These are phyloP conservation scores for Lochmaea capreae DNA, from an alignment of 2,888 invertebrate species.

Conservation along the genomic window DNA sequence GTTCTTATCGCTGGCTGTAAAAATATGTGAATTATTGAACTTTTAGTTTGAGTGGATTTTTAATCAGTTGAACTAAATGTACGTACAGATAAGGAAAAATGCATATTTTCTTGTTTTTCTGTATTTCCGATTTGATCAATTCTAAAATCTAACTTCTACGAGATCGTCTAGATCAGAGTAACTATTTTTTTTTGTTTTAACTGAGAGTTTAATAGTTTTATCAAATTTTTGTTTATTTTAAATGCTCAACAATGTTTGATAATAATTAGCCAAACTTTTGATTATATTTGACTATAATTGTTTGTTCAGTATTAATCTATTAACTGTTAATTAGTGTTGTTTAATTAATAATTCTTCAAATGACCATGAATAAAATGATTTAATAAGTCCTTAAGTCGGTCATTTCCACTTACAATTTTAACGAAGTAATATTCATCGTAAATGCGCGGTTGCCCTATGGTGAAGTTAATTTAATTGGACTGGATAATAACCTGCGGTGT, in stretches of 20 bases:
- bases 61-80: no score
- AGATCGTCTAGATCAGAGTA: no score
- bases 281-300: background rate
- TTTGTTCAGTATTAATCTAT: background rate
- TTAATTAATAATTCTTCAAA: constrained; percentile 3
- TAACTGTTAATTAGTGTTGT: background rate
- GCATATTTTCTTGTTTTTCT: no score
- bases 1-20: background rate
- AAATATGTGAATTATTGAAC: background rate
- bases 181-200: no score
- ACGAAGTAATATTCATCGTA: constrained; percentile 1
- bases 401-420: constrained; percentile 7
- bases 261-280: no score
- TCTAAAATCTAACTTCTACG: no score
- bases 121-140: no score
- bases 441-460: background rate
- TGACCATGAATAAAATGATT: constrained; percentile 2
- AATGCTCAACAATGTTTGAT: no score
- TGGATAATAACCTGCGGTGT: background rate
- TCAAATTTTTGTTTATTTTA: background rate
- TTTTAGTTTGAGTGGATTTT: no score
- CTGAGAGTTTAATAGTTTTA: no score
- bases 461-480: constrained; percentile 9
- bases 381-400: constrained; percentile 5
- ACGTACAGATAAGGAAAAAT: no score